These are phyloP conservation scores for Ailurus styani DNA, from an alignment of 2,113 vertebrate species.

Conservation along the genomic window DNA sequence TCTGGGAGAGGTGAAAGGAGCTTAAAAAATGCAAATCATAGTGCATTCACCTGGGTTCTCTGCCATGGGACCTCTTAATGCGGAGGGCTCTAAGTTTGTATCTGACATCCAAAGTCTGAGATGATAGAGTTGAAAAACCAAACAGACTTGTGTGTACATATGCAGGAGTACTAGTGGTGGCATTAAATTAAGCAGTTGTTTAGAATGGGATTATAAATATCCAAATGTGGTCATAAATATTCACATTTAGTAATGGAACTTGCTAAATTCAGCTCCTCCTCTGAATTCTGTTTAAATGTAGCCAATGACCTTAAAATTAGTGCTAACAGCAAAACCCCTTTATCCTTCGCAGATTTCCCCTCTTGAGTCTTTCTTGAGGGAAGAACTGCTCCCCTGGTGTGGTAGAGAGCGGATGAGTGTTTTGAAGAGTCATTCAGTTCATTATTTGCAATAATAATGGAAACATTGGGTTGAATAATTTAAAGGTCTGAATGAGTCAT, in stretches of 20 bases:
- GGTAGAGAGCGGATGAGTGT: not conserved
- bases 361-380: not conserved
- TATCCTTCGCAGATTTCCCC: not conserved
- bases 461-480: conserved; percentile 34
- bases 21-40: not conserved
- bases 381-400: not conserved
- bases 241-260: not conserved
- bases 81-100: not conserved
- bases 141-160: not conserved
- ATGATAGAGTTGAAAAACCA: not conserved
- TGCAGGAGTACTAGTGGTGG: not conserved
- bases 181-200: not conserved
- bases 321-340: not conserved
- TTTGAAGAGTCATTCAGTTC: not conserved
- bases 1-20: not conserved
- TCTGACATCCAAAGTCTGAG: not conserved
- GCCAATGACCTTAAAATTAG: not conserved
- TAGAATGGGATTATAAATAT: not conserved
- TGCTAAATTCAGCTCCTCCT: not conserved
- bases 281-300: not conserved
- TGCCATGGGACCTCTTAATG: not conserved
- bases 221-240: not conserved
- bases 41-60: not conserved
- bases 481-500: not conserved
- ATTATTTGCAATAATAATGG: conserved; percentile 30